A percentile compares a stretch with the other conserved stretches of the same genome.
These are phyloP conservation scores for Oryctolagus cuniculus DNA, from an alignment of 2,113 vertebrate genomes.

Conservation along the genomic window DNA sequence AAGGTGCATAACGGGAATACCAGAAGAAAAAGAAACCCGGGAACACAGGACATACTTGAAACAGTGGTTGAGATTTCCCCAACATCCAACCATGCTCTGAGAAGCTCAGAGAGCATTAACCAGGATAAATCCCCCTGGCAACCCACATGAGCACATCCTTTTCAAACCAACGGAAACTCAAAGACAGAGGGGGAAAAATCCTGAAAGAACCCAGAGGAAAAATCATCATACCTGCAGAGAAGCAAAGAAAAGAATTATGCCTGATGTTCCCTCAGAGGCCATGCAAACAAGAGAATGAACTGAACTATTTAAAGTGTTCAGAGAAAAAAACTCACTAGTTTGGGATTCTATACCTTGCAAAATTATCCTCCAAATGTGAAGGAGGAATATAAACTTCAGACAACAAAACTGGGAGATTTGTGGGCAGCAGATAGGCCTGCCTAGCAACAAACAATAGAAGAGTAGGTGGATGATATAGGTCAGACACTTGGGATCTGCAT, in stretches of 20 bases:
- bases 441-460: constrained; percentile 16
- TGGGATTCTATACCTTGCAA: not conserved
- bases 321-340: not conserved
- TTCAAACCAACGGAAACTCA: constrained; percentile 14
- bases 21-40: not conserved
- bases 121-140: not conserved
- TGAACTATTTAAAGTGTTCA: not conserved
- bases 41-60: constrained; percentile 25
- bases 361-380: constrained; percentile 14
- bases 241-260: not conserved
- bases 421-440: not conserved
- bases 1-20: not conserved
- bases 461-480: not conserved
- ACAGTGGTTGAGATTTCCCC: not conserved
- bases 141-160: not conserved
- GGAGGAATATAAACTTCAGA: not conserved
- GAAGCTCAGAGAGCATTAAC: too few species aligned
- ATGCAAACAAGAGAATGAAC: not conserved
- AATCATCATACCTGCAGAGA: not conserved
- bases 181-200: not conserved
- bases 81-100: not conserved
- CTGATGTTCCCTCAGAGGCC: not conserved
- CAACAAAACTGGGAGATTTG: not conserved
- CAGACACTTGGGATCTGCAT: not conserved
- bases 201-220: not conserved